These are phyloP conservation scores for Heliornis fulica DNA, from an alignment of 2,113 vertebrate genomes.

Conservation along the genomic window DNA sequence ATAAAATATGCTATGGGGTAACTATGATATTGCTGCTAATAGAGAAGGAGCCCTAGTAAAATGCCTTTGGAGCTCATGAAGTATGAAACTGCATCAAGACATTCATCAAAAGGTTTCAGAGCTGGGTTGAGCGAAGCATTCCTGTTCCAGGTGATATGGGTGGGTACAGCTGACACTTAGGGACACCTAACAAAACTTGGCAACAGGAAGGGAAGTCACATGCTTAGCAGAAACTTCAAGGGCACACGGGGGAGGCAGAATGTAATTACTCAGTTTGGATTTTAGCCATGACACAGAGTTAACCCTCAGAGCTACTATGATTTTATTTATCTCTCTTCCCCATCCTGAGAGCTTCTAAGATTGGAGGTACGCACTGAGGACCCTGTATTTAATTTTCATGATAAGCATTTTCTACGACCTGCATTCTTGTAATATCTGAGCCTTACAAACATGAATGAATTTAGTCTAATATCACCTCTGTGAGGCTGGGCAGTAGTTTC, in stretches of 20 bases:
- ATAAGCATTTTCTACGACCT: slow-evolving; percentile 4
- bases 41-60: neutral
- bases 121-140: neutral
- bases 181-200: neutral
- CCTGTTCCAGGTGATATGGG: neutral
- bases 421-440: neutral
- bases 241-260: slow-evolving; percentile 31
- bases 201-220: slow-evolving; percentile 61
- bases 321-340: slow-evolving; percentile 47
- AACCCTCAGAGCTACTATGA: slow-evolving; percentile 39
- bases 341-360: neutral
- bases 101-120: neutral
- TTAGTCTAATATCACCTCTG: neutral
- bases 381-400: neutral
- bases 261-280: slow-evolving; percentile 64
- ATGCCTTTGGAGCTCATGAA: neutral
- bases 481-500: neutral
- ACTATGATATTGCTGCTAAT: neutral
- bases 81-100: neutral
- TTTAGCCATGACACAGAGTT: slow-evolving; percentile 58
- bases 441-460: neutral
- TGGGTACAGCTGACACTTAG: neutral
- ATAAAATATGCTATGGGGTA: slow-evolving; percentile 11
- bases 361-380: slow-evolving; percentile 18
- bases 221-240: slow-evolving; percentile 58